phyloP scores from a whole-genome alignment of 1,140 invertebrate species.

The Pseudomyrmex cubaensis region DNA sequence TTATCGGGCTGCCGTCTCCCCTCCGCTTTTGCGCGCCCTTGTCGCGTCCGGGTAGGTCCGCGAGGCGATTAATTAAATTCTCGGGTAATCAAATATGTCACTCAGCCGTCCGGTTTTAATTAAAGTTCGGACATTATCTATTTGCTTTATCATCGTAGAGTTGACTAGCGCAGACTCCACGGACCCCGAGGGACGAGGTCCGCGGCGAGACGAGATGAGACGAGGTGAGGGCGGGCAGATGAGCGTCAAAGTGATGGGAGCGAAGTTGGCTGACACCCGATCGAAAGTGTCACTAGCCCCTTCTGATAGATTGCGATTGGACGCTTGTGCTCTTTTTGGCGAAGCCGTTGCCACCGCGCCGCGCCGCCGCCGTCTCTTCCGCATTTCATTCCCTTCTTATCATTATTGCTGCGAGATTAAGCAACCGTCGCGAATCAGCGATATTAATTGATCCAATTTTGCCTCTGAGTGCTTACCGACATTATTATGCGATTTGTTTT shows the following conservation, averaged over 20 bases:
- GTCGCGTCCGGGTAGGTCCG: conserved; percentile 71
- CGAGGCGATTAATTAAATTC: conserved; percentile 86
- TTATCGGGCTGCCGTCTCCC: conserved; percentile 73
- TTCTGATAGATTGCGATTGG: conserved; percentile 65
- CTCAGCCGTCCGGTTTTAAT: conserved; percentile 85
- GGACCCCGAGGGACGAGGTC: conserved; percentile 46
- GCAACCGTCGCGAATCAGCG: conserved; percentile 3
- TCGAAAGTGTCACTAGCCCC: conserved; percentile 63
- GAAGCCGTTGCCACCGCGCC: conserved; percentile 22
- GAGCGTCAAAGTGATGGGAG: conserved; percentile 63
- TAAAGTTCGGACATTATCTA: conserved; percentile 86
- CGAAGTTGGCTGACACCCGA: conserved; percentile 65
- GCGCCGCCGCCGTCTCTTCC: conserved; percentile 45
- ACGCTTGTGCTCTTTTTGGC: conserved; percentile 44
- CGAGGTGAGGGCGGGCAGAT: conserved; percentile 55
- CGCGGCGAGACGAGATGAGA: conserved; percentile 69
- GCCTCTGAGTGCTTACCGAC: conserved; percentile 5
- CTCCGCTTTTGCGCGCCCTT: conserved; percentile 25
- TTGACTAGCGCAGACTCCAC: conserved; percentile 77
- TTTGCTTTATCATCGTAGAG: conserved; percentile 85
- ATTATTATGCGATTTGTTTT: conserved; percentile 30
- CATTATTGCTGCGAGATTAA: conserved; percentile 65
- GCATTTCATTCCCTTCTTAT: conserved; percentile 58
- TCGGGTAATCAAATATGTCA: conserved; percentile 86
- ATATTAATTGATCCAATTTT: conserved; percentile 54